phyloP scores from a whole-genome alignment of 2,113 vertebrate species.

The Nyctibius bracteatus region DNA sequence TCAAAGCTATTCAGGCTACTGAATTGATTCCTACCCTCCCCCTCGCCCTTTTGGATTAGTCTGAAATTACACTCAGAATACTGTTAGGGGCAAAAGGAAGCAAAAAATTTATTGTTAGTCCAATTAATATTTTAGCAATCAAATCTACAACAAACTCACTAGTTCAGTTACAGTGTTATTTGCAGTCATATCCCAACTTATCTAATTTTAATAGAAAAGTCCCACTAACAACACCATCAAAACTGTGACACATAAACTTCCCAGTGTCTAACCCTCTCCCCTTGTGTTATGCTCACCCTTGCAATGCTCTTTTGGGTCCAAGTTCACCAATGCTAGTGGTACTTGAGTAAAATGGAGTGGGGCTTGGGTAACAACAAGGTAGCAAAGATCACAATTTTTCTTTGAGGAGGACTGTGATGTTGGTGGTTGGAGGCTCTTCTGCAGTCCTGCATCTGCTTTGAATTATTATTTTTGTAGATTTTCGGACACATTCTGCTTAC shows the following conservation, averaged over 20 bases:
- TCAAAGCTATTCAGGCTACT: background rate
- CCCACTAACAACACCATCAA: background rate
- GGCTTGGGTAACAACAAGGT: background rate
- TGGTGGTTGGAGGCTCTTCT: background rate
- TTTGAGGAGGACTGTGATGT: background rate
- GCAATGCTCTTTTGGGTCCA: background rate
- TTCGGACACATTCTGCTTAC: background rate
- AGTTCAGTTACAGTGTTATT: background rate
- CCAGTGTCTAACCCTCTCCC: background rate
- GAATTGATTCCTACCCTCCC: background rate
- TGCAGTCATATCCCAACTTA: background rate
- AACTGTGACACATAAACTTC: background rate
- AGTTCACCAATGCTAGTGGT: background rate
- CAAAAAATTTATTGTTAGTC: background rate
- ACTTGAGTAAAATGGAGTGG: accelerated
- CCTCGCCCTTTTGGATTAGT: background rate
- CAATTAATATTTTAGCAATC: background rate
- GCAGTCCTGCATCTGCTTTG: background rate
- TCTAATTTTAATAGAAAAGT: background rate
- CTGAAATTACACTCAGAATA: background rate
- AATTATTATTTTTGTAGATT: background rate
- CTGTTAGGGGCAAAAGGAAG: background rate
- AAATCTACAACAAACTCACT: background rate
- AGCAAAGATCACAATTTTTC: background rate
- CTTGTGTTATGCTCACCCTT: background rate